A percentile compares a stretch with the other conserved stretches of the same genome.
Evolutionary conservation across 2,888 invertebrate genomes (phyloP).

Genomic region (Parthenolecanium corni): DNA sequence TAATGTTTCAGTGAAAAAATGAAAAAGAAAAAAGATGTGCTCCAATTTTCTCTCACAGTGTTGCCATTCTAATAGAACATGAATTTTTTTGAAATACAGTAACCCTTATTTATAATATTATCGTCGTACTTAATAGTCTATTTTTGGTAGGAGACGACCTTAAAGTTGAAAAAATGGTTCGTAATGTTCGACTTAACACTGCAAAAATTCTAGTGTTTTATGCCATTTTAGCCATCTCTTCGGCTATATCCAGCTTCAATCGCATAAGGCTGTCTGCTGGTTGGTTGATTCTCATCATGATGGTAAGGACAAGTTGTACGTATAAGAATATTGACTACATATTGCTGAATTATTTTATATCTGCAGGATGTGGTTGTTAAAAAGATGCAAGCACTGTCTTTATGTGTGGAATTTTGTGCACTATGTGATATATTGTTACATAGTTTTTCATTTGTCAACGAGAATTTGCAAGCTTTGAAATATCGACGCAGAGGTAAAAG

Average conservation of each 20-base stretch:
- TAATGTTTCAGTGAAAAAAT: no score
- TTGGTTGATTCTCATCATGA: slow-evolving; percentile 23
- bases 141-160: slow-evolving; percentile 14
- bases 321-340: no score
- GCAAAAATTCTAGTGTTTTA: slow-evolving; percentile 26
- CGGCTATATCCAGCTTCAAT: slow-evolving; percentile 29
- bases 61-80: no score
- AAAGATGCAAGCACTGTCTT: slow-evolving; percentile 29
- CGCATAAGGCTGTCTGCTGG: slow-evolving; percentile 27
- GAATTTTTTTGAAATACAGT: no score
- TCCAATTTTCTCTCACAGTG: no score
- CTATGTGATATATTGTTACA: slow-evolving; percentile 28
- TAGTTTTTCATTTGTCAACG: slow-evolving; percentile 28
- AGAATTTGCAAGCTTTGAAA: slow-evolving; percentile 10
- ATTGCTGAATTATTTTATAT: neutral
- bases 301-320: slow-evolving; percentile 9
- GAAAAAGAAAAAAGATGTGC: no score
- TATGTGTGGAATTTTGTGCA: slow-evolving; percentile 29
- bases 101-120: no score
- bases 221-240: slow-evolving; percentile 18
- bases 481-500: slow-evolving; percentile 4
- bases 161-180: slow-evolving; percentile 17
- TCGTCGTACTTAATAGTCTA: no score
- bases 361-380: slow-evolving; percentile 29
- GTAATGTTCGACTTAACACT: slow-evolving; percentile 3